These are phyloP conservation scores for Channa striata DNA, from an alignment of 2,797 vertebrate genomes.

Conservation along the genomic window DNA sequence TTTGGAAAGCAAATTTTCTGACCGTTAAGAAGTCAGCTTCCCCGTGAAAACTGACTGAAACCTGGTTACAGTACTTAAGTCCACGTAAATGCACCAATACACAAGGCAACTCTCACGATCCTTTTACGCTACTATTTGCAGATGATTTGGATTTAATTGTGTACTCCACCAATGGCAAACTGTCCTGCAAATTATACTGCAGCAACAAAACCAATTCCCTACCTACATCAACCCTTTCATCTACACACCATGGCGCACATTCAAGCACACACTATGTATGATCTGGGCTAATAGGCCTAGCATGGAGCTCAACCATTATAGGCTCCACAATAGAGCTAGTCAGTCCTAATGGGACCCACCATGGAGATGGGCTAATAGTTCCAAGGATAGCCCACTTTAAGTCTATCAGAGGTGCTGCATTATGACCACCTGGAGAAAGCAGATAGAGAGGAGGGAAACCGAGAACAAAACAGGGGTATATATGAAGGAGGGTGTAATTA, in stretches of 20 bases:
- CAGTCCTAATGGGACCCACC: constrained; percentile 64
- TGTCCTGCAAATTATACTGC: constrained; percentile 66
- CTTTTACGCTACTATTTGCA: constrained; percentile 14
- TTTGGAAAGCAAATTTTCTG: too few species aligned
- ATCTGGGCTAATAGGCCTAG: constrained; percentile 53
- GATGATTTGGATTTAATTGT: constrained; percentile 47
- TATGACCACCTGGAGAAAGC: constrained; percentile 53
- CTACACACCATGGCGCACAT: constrained; percentile 35
- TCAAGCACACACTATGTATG: constrained; percentile 44
- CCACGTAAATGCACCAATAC: too few species aligned
- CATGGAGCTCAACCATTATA: constrained; percentile 64
- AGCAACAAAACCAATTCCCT: constrained; percentile 66
- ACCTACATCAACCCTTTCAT: constrained; percentile 77
- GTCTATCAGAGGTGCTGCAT: constrained; percentile 60
- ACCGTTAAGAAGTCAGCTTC: too few species aligned
- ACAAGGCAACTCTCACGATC: neutral
- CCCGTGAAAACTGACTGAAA: too few species aligned
- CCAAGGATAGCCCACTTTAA: constrained; percentile 62
- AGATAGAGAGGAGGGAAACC: constrained; percentile 14
- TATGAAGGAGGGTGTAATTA: constrained; percentile 48
- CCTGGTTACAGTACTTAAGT: too few species aligned
- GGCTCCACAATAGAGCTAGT: constrained; percentile 60
- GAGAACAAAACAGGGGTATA: constrained; percentile 32
- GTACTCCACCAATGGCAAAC: constrained; percentile 64
- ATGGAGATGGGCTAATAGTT: constrained; percentile 56